Conservation (phyloP, 2,113 vertebrate genomes). For the Hemiprocne comata region DNA sequence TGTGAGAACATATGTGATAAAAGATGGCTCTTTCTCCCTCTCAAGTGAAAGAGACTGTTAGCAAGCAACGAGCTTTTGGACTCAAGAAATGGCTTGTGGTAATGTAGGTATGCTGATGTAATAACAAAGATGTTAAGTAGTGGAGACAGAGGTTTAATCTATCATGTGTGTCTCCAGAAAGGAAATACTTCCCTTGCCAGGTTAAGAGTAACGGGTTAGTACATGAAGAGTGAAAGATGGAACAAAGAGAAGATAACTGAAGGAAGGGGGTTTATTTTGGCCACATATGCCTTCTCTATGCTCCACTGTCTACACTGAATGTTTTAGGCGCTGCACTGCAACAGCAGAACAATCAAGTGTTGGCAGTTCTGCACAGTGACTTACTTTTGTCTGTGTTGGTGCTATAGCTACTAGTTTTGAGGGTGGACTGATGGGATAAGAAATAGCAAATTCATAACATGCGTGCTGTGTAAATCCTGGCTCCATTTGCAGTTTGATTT, state of each 20-base stretch:
- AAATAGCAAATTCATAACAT: not conserved
- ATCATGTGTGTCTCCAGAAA: constrained; percentile 12
- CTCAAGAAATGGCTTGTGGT: not conserved
- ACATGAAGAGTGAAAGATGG: constrained; percentile 1
- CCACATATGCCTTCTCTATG: not conserved
- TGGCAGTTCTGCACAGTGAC: not conserved
- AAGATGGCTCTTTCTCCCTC: not conserved
- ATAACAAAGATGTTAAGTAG: constrained; percentile 20
- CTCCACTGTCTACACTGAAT: not conserved
- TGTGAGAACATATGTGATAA: not conserved
- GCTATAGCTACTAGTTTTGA: not conserved
- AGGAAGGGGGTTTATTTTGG: not conserved
- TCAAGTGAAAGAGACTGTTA: not conserved
- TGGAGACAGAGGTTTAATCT: constrained; percentile 31
- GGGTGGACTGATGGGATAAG: not conserved
- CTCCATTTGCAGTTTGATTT: not conserved
- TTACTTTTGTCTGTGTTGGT: not conserved
- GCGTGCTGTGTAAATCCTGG: not conserved
- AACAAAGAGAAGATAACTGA: constrained; percentile 23
- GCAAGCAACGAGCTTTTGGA: not conserved
- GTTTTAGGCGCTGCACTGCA: not conserved
- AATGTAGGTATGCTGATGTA: not conserved
- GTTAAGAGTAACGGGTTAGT: not conserved
- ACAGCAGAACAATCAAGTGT: not conserved
- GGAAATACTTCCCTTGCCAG: constrained; percentile 29